Percentiles rank a stretch among this genome's conserved stretches.
phyloP scores from a whole-genome alignment of 2,797 vertebrate genomes.

The Helostoma temminkii region DNA sequence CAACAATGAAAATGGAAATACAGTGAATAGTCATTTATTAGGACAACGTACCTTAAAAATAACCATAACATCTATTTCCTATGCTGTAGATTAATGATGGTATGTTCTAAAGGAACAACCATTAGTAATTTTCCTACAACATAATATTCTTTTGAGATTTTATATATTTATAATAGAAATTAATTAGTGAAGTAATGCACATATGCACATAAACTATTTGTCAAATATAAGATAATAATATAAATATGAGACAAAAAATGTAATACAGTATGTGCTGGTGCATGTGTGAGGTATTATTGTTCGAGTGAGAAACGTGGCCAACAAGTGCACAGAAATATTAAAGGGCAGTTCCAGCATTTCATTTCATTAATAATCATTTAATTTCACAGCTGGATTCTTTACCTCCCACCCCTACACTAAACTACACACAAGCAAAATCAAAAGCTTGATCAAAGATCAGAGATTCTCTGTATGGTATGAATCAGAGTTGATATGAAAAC shows the following conservation, averaged over 20 bases:
- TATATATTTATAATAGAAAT: background rate
- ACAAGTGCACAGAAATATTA: constrained; percentile 7
- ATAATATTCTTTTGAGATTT: background rate
- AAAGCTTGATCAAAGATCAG: constrained; percentile 34
- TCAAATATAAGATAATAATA: no score
- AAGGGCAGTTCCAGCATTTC: constrained; percentile 5
- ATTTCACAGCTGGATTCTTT: constrained; percentile 24
- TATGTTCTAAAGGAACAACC: background rate
- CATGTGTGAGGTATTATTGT: background rate
- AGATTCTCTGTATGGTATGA: constrained; percentile 23
- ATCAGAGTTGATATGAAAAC: constrained; percentile 47
- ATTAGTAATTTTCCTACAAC: background rate
- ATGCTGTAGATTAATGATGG: background rate
- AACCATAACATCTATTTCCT: background rate
- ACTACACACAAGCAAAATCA: constrained; percentile 22
- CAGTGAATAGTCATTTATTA: background rate
- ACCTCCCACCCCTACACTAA: background rate
- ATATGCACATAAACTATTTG: no score
- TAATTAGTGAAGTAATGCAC: no score
- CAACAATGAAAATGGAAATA: constrained; percentile 3
- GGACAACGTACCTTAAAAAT: background rate
- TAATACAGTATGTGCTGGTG: background rate
- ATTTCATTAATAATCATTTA: constrained; percentile 30
- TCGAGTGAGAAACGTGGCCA: background rate
- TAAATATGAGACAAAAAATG: background rate